phyloP scores from a whole-genome alignment of 1,140 invertebrate species.

The Trichonephila inaurata region DNA sequence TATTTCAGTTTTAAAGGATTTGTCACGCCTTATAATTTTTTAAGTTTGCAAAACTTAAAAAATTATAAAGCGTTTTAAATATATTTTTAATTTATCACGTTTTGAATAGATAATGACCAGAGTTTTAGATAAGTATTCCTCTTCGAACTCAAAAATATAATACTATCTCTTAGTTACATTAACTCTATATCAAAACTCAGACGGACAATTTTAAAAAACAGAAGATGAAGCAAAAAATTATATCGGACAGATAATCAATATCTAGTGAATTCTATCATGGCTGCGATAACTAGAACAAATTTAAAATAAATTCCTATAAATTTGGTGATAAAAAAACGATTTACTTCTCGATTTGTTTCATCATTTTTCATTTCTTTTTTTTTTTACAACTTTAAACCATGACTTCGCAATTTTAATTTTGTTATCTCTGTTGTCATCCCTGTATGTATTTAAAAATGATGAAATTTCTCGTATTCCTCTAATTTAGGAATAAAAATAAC shows the following conservation, averaged over 20 bases:
- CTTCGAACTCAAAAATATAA: background rate
- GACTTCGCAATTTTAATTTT: too few relatives aligned
- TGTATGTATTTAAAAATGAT: too few relatives aligned
- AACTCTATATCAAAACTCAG: background rate
- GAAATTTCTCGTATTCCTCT: too few relatives aligned
- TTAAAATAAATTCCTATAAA: background rate
- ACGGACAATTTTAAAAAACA: background rate
- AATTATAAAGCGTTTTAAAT: too few relatives aligned
- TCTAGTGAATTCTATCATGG: background rate
- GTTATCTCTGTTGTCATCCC: too few relatives aligned
- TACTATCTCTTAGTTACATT: background rate
- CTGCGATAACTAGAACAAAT: background rate
- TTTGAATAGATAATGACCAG: too few relatives aligned
- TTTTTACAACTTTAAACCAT: background rate
- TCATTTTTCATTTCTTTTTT: background rate
- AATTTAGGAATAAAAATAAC: too few relatives aligned
- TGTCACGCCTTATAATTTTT: too few relatives aligned
- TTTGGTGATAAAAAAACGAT: background rate
- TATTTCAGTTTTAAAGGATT: too few relatives aligned
- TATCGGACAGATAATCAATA: background rate
- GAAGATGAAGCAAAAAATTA: background rate
- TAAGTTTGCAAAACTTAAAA: too few relatives aligned
- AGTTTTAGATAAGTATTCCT: too few relatives aligned
- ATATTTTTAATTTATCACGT: too few relatives aligned
- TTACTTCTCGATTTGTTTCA: background rate